Conservation (phyloP, 2,797 vertebrate species). For the Eptatretus atami region DNA sequence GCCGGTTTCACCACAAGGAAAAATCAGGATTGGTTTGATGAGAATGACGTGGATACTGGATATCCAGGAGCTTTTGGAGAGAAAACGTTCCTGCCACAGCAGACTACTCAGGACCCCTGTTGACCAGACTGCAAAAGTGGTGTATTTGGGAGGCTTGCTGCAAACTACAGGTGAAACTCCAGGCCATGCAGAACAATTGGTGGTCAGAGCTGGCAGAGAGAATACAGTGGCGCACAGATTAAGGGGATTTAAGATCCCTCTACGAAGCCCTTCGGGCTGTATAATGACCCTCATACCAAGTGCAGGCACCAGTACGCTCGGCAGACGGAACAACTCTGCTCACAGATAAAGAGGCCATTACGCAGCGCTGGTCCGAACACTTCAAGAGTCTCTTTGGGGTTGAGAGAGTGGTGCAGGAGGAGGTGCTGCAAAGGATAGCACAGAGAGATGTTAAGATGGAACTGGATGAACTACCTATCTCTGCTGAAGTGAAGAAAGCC, state of each 20-base stretch:
- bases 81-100: neutral
- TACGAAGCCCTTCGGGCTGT: neutral
- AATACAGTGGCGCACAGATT: neutral
- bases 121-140: neutral
- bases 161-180: neutral
- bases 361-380: neutral
- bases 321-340: neutral
- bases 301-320: neutral
- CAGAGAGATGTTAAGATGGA: neutral
- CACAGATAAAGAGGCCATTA: neutral
- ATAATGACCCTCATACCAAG: neutral
- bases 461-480: neutral
- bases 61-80: neutral
- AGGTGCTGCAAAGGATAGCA: neutral
- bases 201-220: neutral
- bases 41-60: neutral
- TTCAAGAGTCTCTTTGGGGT: neutral
- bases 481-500: neutral
- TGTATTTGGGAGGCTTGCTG: neutral
- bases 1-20: neutral
- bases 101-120: neutral
- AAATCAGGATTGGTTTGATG: neutral
- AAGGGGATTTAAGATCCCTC: neutral
- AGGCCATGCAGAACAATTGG: neutral
- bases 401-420: neutral